These are phyloP conservation scores for Netelia melanura DNA, from an alignment of 2,888 invertebrate species.

Conservation along the genomic window DNA sequence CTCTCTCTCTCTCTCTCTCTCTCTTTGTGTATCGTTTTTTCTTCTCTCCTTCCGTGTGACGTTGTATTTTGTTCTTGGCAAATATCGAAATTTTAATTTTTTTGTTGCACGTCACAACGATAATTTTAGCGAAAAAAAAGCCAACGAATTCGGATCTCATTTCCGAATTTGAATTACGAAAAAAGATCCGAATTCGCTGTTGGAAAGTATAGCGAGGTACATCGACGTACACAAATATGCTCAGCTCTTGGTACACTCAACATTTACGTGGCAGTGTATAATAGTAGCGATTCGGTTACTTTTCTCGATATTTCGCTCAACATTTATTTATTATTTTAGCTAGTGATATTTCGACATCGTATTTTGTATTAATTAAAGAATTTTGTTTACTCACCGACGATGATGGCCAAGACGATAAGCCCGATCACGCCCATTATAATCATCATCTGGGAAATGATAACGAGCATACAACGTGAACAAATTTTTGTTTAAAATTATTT, in stretches of 20 bases:
- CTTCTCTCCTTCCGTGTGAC: constrained; percentile 14
- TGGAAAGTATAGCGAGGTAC: constrained; percentile 76
- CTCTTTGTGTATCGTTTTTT: constrained; percentile 7
- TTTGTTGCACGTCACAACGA: not conserved
- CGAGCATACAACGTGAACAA: constrained; percentile 15
- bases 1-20: constrained; percentile 13
- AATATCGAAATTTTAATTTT: constrained; percentile 12
- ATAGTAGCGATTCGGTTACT: constrained; percentile 63
- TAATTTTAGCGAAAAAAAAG: constrained; percentile 15
- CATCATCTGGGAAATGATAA: constrained; percentile 89
- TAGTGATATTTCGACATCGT: not conserved
- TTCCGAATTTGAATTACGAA: not conserved
- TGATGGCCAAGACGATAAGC: constrained; percentile 92
- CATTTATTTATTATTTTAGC: constrained; percentile 7
- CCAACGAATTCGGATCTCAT: constrained; percentile 42
- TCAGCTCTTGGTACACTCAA: constrained; percentile 71
- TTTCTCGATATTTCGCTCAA: constrained; percentile 30
- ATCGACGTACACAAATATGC: constrained; percentile 77
- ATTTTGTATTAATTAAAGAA: constrained; percentile 20
- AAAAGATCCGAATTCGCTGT: constrained; percentile 70
- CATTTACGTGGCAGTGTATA: constrained; percentile 67
- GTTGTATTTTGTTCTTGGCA: constrained; percentile 18
- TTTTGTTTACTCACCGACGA: constrained; percentile 89
- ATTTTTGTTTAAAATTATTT: constrained; percentile 19
- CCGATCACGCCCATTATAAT: constrained; percentile 95